Evolutionary conservation across 2,797 vertebrate species (phyloP), one percentile per base, ranked within the genome.

Genomic region (Nannoperca australis): DNA sequence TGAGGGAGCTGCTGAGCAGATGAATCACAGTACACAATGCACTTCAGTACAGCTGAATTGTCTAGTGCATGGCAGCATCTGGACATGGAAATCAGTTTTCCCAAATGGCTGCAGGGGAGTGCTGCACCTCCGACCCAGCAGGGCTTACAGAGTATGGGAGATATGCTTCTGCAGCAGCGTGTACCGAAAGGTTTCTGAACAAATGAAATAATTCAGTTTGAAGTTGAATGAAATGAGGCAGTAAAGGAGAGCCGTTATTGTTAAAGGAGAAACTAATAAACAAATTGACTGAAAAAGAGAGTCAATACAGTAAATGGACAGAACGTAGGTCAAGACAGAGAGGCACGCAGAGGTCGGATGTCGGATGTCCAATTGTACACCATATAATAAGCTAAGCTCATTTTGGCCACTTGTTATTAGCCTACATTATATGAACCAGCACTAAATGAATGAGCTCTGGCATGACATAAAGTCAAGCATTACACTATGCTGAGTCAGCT

Each of bases 401-500:
- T 45, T 55, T 13, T 58, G 18, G 14, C 2, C 20, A 42, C 8
- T 27, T 66, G 55, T 40, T 7, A 70, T 68, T 8, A 32, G 13
- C 10, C 13, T 58, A 51, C 24, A 44, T 45, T 36, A n/a, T 5
- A 49, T 32, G 24, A 64, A 17, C 64, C 18, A 59, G 13, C 34
- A 36, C 24, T 64, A 45, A 78, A 27, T 54, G 8, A 24, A 44
- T 34, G 7, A 10, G 18, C 13, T 72, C 14, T 70, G 76, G 66
- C 45, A 59, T 45, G 20, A 61, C 20, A 30, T 49, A 13, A 38
- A n/a, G 22, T 61, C 5, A 32, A 15, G 51, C 5, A 40, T 83
- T 32, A 36, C 24, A 38, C 20, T 24, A 40, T 62, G 67, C 66
- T 64, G 40, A 83, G 69, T 86, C 55, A 80, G 77, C 68, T 68